Base-by-base conservation (phyloP, 2,888 invertebrate genomes). In the Stegana nigrithorax region DNA sequence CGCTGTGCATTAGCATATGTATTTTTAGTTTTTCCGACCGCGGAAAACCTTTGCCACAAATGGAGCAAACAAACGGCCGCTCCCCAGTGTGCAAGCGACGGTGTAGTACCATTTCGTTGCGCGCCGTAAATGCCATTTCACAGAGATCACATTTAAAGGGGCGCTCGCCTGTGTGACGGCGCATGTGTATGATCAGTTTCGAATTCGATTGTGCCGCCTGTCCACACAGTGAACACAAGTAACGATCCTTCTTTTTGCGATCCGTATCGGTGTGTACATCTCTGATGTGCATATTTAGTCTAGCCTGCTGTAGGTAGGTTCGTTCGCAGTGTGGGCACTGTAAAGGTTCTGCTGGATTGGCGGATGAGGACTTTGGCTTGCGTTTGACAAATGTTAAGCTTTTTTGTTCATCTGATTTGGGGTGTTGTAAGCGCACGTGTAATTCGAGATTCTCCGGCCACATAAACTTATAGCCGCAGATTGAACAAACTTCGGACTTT, bases 161-260 rank as follows among this genome's bases (percentile, higher is more conserved):
- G 65, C 88, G 88, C 72, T 88, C 88, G 10, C 89, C 89, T 0
- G 89, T 90, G 69, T 90, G 90, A 0, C 89, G 84, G 0, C 89
- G 86, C 88, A 89, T 89, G 69, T 90, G 90, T 2, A 90, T 88
- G 26, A 88, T 88, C 29, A 88, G 78, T 67, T 88, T 89, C 0
- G 88, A 88, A 0, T 88, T 88, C 68, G 88, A 88, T 25, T 88
- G 86, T 73, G 88, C 88, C 26, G 87, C 87, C 7, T 87, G 83
- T 0, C 89, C 89, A 71, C 89, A 89, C 72, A 88, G 88, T 19
- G 88, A 81, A 59, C 89, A 89, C 19, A 89, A 75, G 26, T 67
- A 71, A 50, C 87, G 87, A 68, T 62, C 84, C 84, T 25, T 84
- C 83, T 8, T 84, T 81, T 27, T 66, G 50, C 39, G 44, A 26